Evolutionary conservation across 2,888 invertebrate species (phyloP).

Genomic region (Drosophila differens): DNA sequence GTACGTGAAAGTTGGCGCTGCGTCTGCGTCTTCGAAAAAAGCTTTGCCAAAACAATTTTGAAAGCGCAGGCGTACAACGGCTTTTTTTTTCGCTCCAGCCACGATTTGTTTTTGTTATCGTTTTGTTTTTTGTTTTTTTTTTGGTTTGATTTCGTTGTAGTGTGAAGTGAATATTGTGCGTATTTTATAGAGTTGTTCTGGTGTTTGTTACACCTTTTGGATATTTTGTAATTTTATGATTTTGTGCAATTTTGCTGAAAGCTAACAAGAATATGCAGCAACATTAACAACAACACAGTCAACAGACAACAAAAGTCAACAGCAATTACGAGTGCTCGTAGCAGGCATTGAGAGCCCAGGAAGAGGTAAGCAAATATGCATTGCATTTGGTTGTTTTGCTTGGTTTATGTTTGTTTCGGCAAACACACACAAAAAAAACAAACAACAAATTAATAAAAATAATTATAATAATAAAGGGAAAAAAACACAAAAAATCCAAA

Average conservation of each 20-base stretch:
- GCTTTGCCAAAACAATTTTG: constrained; percentile 56
- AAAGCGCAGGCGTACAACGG: constrained; percentile 77
- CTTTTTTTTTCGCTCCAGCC: constrained; percentile 41
- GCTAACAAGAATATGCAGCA: constrained; percentile 50
- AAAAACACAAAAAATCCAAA: constrained; percentile 10
- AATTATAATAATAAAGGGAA: constrained; percentile 1
- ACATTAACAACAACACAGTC: constrained; percentile 36
- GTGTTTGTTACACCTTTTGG: constrained; percentile 1
- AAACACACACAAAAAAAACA: constrained; percentile 3
- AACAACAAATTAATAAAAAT: constrained; percentile 12
- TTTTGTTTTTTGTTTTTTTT: constrained; percentile 13
- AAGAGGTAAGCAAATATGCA: constrained; percentile 70
- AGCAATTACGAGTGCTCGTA: constrained; percentile 56
- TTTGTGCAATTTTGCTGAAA: constrained; percentile 49
- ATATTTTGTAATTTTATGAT: constrained; percentile 22
- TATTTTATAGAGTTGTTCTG: constrained; percentile 45
- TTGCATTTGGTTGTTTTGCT: constrained; percentile 47
- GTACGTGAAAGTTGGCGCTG: constrained; percentile 67
- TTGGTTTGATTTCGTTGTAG: constrained; percentile 26
- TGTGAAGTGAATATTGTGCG: constrained; percentile 51
- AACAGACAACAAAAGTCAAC: constrained; percentile 58
- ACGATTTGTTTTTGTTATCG: constrained; percentile 51
- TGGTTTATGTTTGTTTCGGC: constrained; percentile 13
- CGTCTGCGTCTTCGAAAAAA: constrained; percentile 38
- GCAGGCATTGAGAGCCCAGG: constrained; percentile 50